phyloP scores from a whole-genome alignment of 2,888 invertebrate genomes.

The Volucella inflata region DNA sequence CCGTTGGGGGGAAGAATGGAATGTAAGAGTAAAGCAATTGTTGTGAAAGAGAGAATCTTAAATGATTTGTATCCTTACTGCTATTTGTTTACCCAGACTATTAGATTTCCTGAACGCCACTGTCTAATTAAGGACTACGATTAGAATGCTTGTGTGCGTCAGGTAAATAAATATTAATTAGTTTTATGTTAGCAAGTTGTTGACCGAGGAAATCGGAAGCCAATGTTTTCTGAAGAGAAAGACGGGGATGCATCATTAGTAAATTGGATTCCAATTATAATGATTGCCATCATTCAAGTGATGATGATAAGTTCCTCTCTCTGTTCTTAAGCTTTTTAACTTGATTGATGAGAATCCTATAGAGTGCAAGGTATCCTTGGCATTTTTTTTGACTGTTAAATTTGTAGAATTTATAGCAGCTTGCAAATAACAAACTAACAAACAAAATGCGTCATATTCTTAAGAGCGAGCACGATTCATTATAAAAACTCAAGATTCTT shows the following conservation, averaged over 20 bases:
- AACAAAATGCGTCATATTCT: no score
- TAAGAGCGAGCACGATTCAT: no score
- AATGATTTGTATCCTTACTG: slow-evolving; percentile 8
- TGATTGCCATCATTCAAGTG: slow-evolving; percentile 1
- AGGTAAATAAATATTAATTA: slow-evolving; percentile 39
- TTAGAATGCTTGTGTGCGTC: slow-evolving; percentile 4
- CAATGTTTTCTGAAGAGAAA: not conserved
- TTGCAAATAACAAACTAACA: no score
- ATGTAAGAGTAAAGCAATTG: not conserved
- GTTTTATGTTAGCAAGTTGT: slow-evolving; percentile 26
- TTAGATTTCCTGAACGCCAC: slow-evolving; percentile 24
- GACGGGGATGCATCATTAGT: slow-evolving; percentile 24
- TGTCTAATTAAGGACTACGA: slow-evolving; percentile 18
- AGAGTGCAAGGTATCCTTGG: no score
- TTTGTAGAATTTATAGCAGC: no score
- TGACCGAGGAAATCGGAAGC: slow-evolving; percentile 9
- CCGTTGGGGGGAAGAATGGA: not conserved
- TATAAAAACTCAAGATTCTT: no score
- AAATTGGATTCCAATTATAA: slow-evolving; percentile 36
- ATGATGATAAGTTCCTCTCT: not conserved
- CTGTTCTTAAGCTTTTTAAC: no score
- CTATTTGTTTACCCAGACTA: slow-evolving; percentile 19
- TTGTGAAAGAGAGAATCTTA: slow-evolving; percentile 15
- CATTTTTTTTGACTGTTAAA: no score
- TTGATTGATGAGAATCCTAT: no score